phyloP scores from a whole-genome alignment of 1,140 invertebrate species.

The Formica exsecta region DNA sequence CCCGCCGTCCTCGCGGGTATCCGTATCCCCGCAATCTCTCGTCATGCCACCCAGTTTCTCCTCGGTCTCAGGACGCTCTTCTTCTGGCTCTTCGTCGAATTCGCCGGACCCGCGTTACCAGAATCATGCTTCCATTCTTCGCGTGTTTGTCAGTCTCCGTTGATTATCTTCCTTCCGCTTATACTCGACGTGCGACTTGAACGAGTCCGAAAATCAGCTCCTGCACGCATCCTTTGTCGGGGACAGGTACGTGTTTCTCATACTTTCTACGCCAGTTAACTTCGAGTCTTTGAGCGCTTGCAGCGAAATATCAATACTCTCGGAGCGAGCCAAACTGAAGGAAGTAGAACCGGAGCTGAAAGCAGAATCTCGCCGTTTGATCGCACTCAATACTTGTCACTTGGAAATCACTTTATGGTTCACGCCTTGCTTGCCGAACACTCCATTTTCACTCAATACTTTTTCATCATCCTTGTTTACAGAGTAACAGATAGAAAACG shows the following conservation, averaged over 20 bases:
- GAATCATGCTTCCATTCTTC: conserved; percentile 59
- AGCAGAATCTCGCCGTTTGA: conserved; percentile 43
- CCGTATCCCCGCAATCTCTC: conserved; percentile 21
- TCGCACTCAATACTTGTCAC: conserved; percentile 45
- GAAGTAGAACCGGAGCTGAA: conserved; percentile 24
- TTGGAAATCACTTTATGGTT: conserved; percentile 28
- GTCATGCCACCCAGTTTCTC: neutral
- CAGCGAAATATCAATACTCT: conserved; percentile 35
- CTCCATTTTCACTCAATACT: conserved; percentile 32
- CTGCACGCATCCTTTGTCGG: conserved; percentile 13
- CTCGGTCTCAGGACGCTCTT: conserved; percentile 39
- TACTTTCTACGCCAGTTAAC: conserved; percentile 17
- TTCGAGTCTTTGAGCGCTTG: conserved; percentile 27
- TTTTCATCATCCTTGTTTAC: conserved; percentile 13
- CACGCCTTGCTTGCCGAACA: neutral
- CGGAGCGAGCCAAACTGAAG: conserved; percentile 10
- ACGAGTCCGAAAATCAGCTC: conserved; percentile 30
- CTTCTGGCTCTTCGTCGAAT: conserved; percentile 50
- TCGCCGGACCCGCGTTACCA: conserved; percentile 33
- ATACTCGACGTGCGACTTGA: neutral
- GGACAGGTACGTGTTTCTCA: conserved; percentile 9
- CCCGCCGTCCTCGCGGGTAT: conserved; percentile 21
- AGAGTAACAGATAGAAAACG: conserved; percentile 12
- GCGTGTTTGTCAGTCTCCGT: neutral
- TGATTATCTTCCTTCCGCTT: neutral